phyloP scores from a whole-genome alignment of 2,888 invertebrate species.

The Zaprionus bogoriensis region DNA sequence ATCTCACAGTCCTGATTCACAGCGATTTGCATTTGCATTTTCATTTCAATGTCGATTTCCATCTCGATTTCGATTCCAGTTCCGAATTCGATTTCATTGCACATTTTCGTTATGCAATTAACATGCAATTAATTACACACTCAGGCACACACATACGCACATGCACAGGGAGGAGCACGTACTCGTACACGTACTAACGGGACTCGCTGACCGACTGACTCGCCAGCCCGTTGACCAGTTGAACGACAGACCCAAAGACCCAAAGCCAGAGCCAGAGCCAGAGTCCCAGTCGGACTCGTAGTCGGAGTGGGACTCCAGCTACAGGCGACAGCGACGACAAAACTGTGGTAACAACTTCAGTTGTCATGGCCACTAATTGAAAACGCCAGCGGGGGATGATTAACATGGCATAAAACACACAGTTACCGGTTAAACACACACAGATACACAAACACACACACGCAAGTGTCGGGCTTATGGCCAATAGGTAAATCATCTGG shows the following conservation, averaged over 20 bases:
- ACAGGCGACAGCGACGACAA: conserved; percentile 1
- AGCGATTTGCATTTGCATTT: neutral
- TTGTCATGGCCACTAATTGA: conserved; percentile 74
- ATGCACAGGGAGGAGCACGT: neutral
- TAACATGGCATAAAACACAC: conserved; percentile 7
- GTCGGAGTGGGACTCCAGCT: neutral
- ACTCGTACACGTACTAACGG: neutral
- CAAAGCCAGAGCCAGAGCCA: neutral
- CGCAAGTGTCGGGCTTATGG: neutral
- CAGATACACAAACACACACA: neutral
- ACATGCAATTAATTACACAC: conserved; percentile 40
- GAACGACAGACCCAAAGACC: conserved; percentile 5
- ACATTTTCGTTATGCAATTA: conserved; percentile 42
- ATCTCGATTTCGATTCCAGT: conserved; percentile 44
- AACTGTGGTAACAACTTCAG: conserved; percentile 41
- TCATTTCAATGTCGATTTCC: neutral
- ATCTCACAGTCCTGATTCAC: conserved; percentile 26
- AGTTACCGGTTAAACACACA: neutral
- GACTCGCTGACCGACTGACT: conserved; percentile 16
- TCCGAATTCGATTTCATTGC: conserved; percentile 41
- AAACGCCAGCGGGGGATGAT: conserved; percentile 50
- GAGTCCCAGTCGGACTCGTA: neutral
- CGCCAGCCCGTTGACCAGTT: conserved; percentile 30
- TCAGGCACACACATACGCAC: neutral
- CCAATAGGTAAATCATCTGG: conserved; percentile 32